phyloP scores from a whole-genome alignment of 1,140 invertebrate species.

The Eriosoma lanigerum region DNA sequence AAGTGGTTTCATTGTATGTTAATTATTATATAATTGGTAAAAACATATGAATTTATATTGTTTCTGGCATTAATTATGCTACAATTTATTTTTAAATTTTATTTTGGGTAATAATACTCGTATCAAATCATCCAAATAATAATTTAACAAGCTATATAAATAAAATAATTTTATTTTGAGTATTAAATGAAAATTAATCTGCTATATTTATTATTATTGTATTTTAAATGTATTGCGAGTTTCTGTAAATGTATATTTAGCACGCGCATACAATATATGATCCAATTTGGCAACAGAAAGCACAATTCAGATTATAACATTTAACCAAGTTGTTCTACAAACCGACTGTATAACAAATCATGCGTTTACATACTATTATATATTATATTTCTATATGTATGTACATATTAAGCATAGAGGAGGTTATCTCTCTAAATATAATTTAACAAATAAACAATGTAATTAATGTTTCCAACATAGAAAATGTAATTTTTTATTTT shows the following conservation, averaged over 20 bases:
- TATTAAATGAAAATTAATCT: background rate
- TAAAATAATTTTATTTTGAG: no score
- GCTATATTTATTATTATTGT: background rate
- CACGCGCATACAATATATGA: background rate
- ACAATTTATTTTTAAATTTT: no score
- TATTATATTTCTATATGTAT: no score
- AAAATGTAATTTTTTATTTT: no score
- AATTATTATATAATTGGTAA: no score
- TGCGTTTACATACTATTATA: background rate
- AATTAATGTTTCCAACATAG: background rate
- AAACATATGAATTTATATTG: no score
- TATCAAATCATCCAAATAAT: no score
- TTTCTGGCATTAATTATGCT: no score
- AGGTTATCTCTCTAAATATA: background rate
- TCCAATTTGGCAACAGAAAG: constrained; percentile 25
- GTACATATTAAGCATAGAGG: background rate
- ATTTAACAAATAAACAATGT: background rate
- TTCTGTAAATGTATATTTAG: background rate
- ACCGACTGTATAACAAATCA: background rate
- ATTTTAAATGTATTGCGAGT: background rate
- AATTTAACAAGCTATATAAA: no score
- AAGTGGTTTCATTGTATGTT: no score
- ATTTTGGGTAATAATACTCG: no score
- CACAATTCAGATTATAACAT: background rate
- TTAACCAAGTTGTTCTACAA: background rate